Percentiles rank a stretch among this genome's conserved stretches.
These are phyloP conservation scores for Lonchura striata DNA, from an alignment of 2,113 vertebrate species.

Conservation along the genomic window DNA sequence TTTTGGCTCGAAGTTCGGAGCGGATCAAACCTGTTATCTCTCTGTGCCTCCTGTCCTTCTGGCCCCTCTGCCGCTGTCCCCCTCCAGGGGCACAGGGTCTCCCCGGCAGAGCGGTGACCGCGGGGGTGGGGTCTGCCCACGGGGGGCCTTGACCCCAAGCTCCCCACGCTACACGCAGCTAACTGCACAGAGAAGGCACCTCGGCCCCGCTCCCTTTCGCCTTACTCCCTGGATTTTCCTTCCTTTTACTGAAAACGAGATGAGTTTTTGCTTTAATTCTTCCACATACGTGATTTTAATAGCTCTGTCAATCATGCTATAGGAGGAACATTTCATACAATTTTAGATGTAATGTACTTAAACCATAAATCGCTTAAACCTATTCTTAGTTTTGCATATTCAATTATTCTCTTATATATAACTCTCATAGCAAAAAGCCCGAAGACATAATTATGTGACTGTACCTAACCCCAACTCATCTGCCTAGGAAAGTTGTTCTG, in stretches of 20 bases:
- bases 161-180: background rate
- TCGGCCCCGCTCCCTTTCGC: background rate
- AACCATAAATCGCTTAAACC: slow-evolving; percentile 36
- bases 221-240: slow-evolving; percentile 15
- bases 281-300: slow-evolving; percentile 60
- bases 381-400: slow-evolving; percentile 55
- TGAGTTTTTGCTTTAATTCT: slow-evolving; percentile 2
- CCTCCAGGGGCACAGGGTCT: too few relatives aligned
- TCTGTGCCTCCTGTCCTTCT: background rate
- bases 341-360: slow-evolving; percentile 51
- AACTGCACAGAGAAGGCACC: background rate
- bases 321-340: slow-evolving; percentile 58
- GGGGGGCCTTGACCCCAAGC: background rate
- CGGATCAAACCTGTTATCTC: slow-evolving; percentile 24
- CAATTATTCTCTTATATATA: slow-evolving; percentile 37
- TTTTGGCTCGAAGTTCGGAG: slow-evolving; percentile 60
- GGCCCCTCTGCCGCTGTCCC: background rate
- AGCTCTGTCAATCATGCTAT: slow-evolving; percentile 65
- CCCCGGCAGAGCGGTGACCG: background rate
- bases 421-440: background rate
- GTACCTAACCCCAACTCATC: background rate
- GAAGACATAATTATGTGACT: background rate
- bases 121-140: background rate
- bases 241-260: slow-evolving; percentile 16
- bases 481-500: background rate